phyloP scores from a whole-genome alignment of 1,140 invertebrate species.

The Helicorthomorpha holstii region DNA sequence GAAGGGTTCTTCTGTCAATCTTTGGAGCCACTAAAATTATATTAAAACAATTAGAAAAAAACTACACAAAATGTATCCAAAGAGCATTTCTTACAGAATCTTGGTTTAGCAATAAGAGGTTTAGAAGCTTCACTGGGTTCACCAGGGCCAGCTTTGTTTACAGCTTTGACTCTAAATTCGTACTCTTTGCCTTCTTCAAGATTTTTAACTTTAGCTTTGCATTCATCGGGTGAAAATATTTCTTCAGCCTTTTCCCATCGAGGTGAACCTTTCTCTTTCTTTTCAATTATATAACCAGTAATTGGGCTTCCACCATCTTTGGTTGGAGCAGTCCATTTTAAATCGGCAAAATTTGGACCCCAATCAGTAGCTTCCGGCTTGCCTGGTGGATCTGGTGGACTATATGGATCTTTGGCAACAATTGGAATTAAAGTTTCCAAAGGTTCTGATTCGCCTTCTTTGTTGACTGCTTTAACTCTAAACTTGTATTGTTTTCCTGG shows the following conservation, averaged over 20 bases:
- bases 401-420: constrained; percentile 92
- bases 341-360: constrained; percentile 75
- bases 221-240: constrained; percentile 43
- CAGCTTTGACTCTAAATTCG: constrained; percentile 91
- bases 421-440: constrained; percentile 80
- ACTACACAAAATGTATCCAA: not conserved
- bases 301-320: constrained; percentile 83
- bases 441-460: constrained; percentile 93
- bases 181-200: constrained; percentile 94
- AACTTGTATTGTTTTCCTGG: constrained; percentile 96
- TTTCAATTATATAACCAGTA: constrained; percentile 79
- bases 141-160: constrained; percentile 85
- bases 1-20: constrained; percentile 80
- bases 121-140: constrained; percentile 69
- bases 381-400: constrained; percentile 66
- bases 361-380: constrained; percentile 74
- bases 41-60: not conserved
- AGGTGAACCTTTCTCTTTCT: constrained; percentile 81
- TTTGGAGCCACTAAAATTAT: constrained; percentile 61
- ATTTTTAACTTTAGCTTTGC: constrained; percentile 58
- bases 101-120: constrained; percentile 76
- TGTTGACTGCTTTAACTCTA: constrained; percentile 91
- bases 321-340: constrained; percentile 51
- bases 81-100: constrained; percentile 41
- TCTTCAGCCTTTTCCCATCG: constrained; percentile 81